Percentiles rank a stretch among this genome's conserved stretches.
Conservation (phyloP, 1,140 invertebrate species). For the Thaumatotibia leucotreta region DNA sequence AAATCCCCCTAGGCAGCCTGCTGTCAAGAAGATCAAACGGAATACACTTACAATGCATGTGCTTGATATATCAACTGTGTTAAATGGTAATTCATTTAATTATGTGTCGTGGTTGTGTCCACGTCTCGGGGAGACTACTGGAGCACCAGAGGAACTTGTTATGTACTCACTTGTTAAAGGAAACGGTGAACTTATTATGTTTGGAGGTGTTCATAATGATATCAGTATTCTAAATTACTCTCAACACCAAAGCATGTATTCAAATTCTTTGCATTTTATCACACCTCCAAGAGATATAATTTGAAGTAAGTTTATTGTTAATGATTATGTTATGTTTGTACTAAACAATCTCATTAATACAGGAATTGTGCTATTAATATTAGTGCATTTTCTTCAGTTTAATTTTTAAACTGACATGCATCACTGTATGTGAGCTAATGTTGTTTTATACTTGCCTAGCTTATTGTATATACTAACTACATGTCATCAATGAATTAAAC, state of each 20-base stretch:
- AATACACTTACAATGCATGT: conserved; percentile 89
- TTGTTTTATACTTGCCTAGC: too few relatives aligned
- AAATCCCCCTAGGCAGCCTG: conserved; percentile 45
- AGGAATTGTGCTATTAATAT: not conserved
- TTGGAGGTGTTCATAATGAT: conserved; percentile 94
- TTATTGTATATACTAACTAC: too few relatives aligned
- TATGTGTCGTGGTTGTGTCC: conserved; percentile 87
- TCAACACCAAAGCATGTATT: conserved; percentile 80
- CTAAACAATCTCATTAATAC: conserved; percentile 1
- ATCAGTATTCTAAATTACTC: conserved; percentile 70
- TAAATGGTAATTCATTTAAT: conserved; percentile 78
- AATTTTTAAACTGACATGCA: not conserved
- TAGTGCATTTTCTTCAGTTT: not conserved
- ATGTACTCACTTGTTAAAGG: conserved; percentile 93
- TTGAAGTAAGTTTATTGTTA: conserved; percentile 55
- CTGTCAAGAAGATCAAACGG: conserved; percentile 70
- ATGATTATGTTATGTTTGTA: conserved; percentile 9
- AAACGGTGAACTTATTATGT: conserved; percentile 94
- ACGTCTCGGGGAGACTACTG: conserved; percentile 78
- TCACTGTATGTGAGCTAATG: too few relatives aligned
- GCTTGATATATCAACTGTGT: conserved; percentile 87
- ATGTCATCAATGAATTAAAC: too few relatives aligned
- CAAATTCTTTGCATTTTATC: conserved; percentile 88
- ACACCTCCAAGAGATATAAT: conserved; percentile 85
- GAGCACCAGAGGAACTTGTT: conserved; percentile 91